Conservation (phyloP, 1,140 invertebrate species). For the Sitophilus oryzae region DNA sequence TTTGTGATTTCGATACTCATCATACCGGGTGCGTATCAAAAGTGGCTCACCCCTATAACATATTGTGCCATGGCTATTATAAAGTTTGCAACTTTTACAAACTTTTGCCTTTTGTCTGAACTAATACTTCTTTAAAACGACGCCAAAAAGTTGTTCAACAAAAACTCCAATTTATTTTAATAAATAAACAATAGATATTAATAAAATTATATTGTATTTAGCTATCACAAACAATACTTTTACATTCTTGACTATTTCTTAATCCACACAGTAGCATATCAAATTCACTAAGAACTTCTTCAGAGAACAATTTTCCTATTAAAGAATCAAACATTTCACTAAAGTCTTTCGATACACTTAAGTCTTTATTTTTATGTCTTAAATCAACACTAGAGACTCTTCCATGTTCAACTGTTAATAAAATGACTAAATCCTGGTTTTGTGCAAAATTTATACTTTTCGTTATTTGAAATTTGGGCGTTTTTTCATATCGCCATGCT, state of each 20-base stretch:
- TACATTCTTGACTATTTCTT: conserved; percentile 9
- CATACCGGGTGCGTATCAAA: too few species aligned
- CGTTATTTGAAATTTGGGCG: conserved; percentile 63
- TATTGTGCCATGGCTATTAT: too few species aligned
- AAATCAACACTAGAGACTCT: conserved; percentile 6
- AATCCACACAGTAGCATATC: conserved; percentile 12
- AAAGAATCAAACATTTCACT: conserved; percentile 2
- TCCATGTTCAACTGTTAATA: conserved; percentile 12
- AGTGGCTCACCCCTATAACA: too few species aligned
- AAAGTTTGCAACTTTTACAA: too few species aligned
- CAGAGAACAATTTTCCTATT: conserved; percentile 7
- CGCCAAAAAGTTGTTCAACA: too few species aligned
- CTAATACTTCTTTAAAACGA: too few species aligned
- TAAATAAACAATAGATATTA: too few species aligned
- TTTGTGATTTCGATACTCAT: too few species aligned
- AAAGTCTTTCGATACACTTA: not conserved
- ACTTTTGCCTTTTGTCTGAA: too few species aligned
- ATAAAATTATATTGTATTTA: too few species aligned
- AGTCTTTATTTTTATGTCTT: not conserved
- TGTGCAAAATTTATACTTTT: not conserved
- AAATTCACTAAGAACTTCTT: conserved; percentile 17
- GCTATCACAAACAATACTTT: conserved; percentile 3
- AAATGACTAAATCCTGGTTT: not conserved
- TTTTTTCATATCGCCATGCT: conserved; percentile 82
- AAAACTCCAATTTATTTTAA: too few species aligned